Conservation (phyloP, 2,888 invertebrate genomes). For the Trissolcus brochymenae region DNA sequence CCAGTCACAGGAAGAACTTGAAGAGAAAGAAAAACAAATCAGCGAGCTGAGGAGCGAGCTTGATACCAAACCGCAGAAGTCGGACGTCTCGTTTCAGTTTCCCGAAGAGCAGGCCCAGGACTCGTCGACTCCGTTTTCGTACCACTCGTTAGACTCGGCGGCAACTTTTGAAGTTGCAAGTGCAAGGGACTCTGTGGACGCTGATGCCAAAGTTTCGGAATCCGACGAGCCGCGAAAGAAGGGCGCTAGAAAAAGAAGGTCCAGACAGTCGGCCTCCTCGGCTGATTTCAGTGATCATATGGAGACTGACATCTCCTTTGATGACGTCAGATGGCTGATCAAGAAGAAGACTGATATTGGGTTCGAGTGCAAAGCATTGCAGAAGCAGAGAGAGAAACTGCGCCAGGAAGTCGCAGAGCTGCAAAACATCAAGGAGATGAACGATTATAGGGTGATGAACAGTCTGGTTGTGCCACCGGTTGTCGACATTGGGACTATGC, state of each 20-base stretch:
- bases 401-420: slow-evolving; percentile 66
- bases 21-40: slow-evolving; percentile 80
- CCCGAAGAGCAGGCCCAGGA: slow-evolving; percentile 59
- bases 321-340: slow-evolving; percentile 48
- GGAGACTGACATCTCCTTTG: slow-evolving; percentile 38
- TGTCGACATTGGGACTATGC: slow-evolving; percentile 51
- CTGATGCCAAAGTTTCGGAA: neutral
- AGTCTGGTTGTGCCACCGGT: slow-evolving; percentile 38
- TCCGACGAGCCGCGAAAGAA: neutral
- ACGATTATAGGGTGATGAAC: slow-evolving; percentile 19
- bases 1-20: slow-evolving; percentile 78
- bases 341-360: slow-evolving; percentile 63
- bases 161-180: slow-evolving; percentile 34
- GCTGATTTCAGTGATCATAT: slow-evolving; percentile 29
- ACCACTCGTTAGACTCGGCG: slow-evolving; percentile 48
- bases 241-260: neutral
- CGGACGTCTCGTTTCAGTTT: slow-evolving; percentile 64
- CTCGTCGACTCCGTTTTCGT: slow-evolving; percentile 51
- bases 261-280: slow-evolving; percentile 24
- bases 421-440: slow-evolving; percentile 59
- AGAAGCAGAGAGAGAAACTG: slow-evolving; percentile 65
- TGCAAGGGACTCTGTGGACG: slow-evolving; percentile 21
- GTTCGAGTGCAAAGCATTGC: slow-evolving; percentile 60
- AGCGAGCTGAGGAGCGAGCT: slow-evolving; percentile 73
- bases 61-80: slow-evolving; percentile 11